Base-by-base conservation (phyloP, 2,888 invertebrate genomes). In the Orchesellides sinensis region DNA sequence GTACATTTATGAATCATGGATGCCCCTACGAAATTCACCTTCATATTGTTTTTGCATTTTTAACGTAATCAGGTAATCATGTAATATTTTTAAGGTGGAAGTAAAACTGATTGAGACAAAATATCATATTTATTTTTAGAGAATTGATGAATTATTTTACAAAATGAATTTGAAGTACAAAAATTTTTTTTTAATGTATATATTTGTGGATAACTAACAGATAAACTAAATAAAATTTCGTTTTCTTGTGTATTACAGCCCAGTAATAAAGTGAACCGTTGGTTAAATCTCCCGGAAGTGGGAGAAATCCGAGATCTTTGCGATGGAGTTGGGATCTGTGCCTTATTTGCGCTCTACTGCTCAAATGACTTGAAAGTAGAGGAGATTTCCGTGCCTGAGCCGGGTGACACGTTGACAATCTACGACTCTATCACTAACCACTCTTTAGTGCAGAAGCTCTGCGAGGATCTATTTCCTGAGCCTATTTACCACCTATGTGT, bases 281-380 rank as follows among this genome's bases (percentile, higher is more conserved):
- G 86, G 87, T 63, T 86, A 17, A 77, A 86, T 27, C 80, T 87
- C 8, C 84, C 85, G 5, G 83, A 84, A 68, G 83, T 86, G 14
- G 77, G 75, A 12, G 87, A 87, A 72, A 85, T 87, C 47, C 85
- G 87, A 35, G 87, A 87, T 49, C 72, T 87, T 1, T 86, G 86
- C 77, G 87, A 87, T 72, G 87, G 87, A 4, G 81, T 87, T 6
- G 87, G 87, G 35, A 83, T 87, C 35, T 87, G 87, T 56, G 83
- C 86, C 21, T 45, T 87, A 19, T 86, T 87, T 70, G 86, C 86
- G n/a, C 74, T 87, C 29, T 87, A 87, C 72, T 87, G 85, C 79
- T 87, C 86, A n/a, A 87, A 84, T 61, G 86, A 87, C 45, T 27
- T 87, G 45, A 83, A 78, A 65, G 70, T 87, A n/a, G 75, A 80